phyloP scores from a whole-genome alignment of 2,888 invertebrate genomes.

The Melieria omissa region DNA sequence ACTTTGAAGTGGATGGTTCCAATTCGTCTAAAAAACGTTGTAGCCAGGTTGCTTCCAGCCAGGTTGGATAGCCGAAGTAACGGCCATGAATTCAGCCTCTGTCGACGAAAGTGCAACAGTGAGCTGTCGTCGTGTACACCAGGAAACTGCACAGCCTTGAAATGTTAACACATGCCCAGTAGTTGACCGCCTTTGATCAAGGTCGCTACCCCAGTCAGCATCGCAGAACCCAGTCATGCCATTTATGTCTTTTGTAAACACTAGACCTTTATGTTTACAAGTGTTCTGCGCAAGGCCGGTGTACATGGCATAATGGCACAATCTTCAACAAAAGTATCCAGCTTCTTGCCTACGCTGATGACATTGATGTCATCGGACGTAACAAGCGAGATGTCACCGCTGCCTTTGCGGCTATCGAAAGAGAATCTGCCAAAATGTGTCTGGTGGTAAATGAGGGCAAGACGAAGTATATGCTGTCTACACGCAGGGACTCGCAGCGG shows the following conservation, averaged over 20 bases:
- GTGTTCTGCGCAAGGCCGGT: too few species aligned
- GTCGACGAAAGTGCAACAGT: conserved; percentile 28
- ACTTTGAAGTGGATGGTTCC: neutral
- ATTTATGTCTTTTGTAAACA: conserved; percentile 18
- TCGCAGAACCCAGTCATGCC: conserved; percentile 34
- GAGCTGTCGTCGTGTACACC: conserved; percentile 18
- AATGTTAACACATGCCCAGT: conserved; percentile 24
- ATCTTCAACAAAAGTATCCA: too few species aligned
- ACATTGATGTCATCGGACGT: too few species aligned
- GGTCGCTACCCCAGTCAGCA: conserved; percentile 31
- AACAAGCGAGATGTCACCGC: too few species aligned
- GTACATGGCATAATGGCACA: too few species aligned
- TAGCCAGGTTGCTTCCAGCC: conserved; percentile 37
- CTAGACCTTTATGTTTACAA: conserved; percentile 18
- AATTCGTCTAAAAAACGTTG: conserved; percentile 27
- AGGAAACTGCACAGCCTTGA: conserved; percentile 21
- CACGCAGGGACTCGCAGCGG: too few species aligned
- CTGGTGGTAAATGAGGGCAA: too few species aligned
- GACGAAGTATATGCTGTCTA: too few species aligned
- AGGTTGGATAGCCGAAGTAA: conserved; percentile 38
- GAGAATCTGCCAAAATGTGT: too few species aligned
- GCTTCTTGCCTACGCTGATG: too few species aligned
- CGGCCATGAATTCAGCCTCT: conserved; percentile 26
- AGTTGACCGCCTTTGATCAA: conserved; percentile 23
- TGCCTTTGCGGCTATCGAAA: too few species aligned